phyloP scores from a whole-genome alignment of 2,113 vertebrate species.

The Hucho hucho region DNA sequence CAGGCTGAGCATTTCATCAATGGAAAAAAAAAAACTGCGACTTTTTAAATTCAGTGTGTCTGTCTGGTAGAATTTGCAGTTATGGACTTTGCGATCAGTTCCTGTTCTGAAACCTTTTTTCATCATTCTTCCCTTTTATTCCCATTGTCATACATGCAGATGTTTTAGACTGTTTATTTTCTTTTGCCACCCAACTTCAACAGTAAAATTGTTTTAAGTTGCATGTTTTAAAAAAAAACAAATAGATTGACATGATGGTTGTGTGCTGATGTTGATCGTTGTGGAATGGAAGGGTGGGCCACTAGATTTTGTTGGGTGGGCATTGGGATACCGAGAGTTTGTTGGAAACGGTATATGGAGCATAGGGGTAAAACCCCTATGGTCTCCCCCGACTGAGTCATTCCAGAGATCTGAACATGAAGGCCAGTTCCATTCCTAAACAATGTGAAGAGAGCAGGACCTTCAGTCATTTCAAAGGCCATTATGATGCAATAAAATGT shows the following conservation, averaged over 20 bases:
- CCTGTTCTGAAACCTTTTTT: constrained; percentile 42
- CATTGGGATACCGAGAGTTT: background rate
- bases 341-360: background rate
- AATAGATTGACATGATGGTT: constrained; percentile 15
- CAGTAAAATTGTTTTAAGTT: constrained; percentile 51
- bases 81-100: constrained; percentile 66
- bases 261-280: constrained; percentile 10
- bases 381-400: constrained; percentile 29
- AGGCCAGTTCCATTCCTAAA: constrained; percentile 50
- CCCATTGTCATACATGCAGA: constrained; percentile 25
- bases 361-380: background rate
- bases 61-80: constrained; percentile 62
- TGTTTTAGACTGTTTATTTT: constrained; percentile 35
- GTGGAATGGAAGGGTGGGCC: constrained; percentile 17
- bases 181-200: constrained; percentile 11
- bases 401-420: constrained; percentile 48
- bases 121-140: constrained; percentile 46
- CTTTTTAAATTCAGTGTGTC: constrained; percentile 64
- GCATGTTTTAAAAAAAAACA: constrained; percentile 60
- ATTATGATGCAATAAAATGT: constrained; percentile 42
- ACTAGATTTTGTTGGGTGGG: background rate
- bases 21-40: constrained; percentile 40
- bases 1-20: constrained; percentile 23
- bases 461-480: constrained; percentile 23
- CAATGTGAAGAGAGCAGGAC: constrained; percentile 51